phyloP scores from a whole-genome alignment of 1,140 invertebrate genomes.

The Caenorhabditis brenneri region DNA sequence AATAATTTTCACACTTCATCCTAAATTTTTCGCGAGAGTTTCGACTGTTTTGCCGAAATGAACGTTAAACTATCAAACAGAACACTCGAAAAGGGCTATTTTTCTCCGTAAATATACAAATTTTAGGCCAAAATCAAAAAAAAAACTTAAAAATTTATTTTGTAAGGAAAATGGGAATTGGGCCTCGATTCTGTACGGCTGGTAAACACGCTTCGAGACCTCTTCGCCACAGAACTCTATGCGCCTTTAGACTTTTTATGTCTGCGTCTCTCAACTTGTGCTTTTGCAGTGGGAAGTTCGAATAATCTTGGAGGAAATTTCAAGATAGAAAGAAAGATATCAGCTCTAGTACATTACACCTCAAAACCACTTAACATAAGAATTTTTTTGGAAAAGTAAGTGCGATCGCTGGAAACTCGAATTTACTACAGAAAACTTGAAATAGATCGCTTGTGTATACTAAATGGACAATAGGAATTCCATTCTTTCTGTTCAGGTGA shows the following conservation, averaged over 20 bases:
- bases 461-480: no score
- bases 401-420: no score
- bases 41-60: background rate
- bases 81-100: background rate
- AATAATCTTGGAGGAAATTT: background rate
- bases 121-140: slow-evolving; percentile 31
- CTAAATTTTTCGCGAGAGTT: background rate
- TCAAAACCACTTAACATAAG: no score
- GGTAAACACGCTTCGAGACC: background rate
- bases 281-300: background rate
- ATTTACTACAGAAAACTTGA: no score
- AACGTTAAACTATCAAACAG: background rate
- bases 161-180: slow-evolving; percentile 29
- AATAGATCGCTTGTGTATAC: no score
- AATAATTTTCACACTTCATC: background rate
- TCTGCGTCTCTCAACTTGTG: background rate
- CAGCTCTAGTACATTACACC: no score
- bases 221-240: background rate
- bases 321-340: no score
- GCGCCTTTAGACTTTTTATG: background rate
- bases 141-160: slow-evolving; percentile 23
- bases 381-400: no score
- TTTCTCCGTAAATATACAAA: background rate
- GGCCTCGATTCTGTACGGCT: background rate
- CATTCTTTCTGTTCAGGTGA: no score